These are phyloP conservation scores for Tuberolachnus salignus DNA, from an alignment of 2,888 invertebrate species.

Conservation along the genomic window DNA sequence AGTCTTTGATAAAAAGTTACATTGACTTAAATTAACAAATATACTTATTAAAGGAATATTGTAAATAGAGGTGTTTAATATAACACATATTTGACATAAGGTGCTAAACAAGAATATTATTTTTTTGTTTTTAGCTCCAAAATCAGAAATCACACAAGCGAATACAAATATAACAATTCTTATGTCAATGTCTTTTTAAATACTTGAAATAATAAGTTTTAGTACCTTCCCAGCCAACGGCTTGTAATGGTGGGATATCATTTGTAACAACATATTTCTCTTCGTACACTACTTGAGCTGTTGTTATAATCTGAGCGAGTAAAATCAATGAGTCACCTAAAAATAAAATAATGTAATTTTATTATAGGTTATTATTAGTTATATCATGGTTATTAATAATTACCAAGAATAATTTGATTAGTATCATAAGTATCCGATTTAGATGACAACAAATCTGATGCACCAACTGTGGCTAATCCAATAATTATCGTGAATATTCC, in stretches of 20 bases:
- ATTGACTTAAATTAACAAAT: too few relatives aligned
- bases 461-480: conserved; percentile 76
- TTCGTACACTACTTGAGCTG: conserved; percentile 92
- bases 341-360: conserved; percentile 46
- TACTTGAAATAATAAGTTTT: neutral
- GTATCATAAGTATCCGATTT: conserved; percentile 60
- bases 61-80: too few relatives aligned
- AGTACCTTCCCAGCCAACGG: conserved; percentile 90
- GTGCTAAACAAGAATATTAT: conserved; percentile 2
- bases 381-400: conserved; percentile 10
- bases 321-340: conserved; percentile 74
- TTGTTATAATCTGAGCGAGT: conserved; percentile 78
- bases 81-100: neutral
- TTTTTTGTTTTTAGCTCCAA: too few relatives aligned
- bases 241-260: conserved; percentile 88
- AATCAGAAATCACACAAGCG: neutral
- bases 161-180: too few relatives aligned
- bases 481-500: conserved; percentile 76
- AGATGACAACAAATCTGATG: conserved; percentile 71
- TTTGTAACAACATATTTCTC: conserved; percentile 85
- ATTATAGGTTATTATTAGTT: conserved; percentile 12
- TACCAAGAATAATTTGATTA: conserved; percentile 80
- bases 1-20: too few relatives aligned
- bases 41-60: too few relatives aligned
- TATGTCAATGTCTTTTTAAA: too few relatives aligned